A percentile compares a stretch with the other conserved stretches of the same genome.
Evolutionary conservation across 2,113 vertebrate genomes (phyloP).

Genomic region (Ellobius talpinus): DNA sequence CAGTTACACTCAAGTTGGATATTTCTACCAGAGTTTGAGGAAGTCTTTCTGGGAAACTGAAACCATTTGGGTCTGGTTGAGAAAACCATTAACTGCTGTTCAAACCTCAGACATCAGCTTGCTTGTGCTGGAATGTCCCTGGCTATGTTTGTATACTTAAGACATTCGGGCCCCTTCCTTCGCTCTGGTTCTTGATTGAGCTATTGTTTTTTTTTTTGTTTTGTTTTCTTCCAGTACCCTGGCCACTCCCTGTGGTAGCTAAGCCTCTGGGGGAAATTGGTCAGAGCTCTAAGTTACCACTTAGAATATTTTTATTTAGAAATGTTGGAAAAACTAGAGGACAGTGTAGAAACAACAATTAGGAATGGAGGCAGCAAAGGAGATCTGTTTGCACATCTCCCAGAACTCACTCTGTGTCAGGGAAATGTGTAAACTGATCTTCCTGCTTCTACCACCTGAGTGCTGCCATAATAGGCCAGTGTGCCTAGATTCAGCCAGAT

Average conservation of each 20-base stretch:
- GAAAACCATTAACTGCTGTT: not conserved
- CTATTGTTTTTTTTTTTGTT: not conserved
- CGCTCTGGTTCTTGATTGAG: conserved; percentile 10
- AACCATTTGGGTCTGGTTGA: conserved; percentile 16
- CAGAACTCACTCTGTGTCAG: not conserved
- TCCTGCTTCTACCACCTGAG: not conserved
- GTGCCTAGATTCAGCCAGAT: not conserved
- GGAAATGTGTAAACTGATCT: too few species aligned
- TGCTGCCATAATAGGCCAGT: not conserved
- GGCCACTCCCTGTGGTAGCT: not conserved
- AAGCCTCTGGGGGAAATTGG: conserved; percentile 9
- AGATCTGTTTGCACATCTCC: not conserved
- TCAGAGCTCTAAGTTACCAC: not conserved
- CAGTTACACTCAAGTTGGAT: not conserved
- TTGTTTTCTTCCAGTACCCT: not conserved
- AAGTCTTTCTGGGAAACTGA: conserved; percentile 60
- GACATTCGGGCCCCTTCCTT: not conserved
- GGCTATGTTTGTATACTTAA: not conserved
- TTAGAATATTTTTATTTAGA: conserved; percentile 30
- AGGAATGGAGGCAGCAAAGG: not conserved
- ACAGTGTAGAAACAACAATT: conserved; percentile 32
- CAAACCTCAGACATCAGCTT: not conserved
- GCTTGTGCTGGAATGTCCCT: conserved; percentile 54
- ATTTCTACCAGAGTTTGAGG: conserved; percentile 21
- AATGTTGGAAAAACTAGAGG: not conserved